Evolutionary conservation across 2,113 vertebrate genomes (phyloP).

Genomic region (Hassar affinis): DNA sequence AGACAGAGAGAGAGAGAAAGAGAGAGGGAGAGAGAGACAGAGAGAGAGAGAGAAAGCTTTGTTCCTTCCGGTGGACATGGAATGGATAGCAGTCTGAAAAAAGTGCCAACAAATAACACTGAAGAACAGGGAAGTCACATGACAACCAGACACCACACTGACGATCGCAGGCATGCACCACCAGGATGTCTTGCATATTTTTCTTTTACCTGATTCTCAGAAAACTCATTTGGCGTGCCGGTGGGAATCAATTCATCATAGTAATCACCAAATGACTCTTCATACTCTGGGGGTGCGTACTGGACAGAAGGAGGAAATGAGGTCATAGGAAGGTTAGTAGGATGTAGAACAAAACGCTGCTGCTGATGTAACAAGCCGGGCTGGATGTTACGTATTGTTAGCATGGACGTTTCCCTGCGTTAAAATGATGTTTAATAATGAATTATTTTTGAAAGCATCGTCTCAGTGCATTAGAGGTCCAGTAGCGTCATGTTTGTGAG

Average conservation of each 20-base stretch:
- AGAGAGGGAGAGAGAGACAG: constrained; percentile 42
- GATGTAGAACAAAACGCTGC: constrained; percentile 31
- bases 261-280: constrained; percentile 93
- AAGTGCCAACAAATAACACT: background rate
- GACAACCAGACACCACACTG: constrained; percentile 65
- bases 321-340: constrained; percentile 70
- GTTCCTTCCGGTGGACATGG: constrained; percentile 11
- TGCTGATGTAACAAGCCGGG: constrained; percentile 38
- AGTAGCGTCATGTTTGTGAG: background rate
- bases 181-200: constrained; percentile 46
- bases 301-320: constrained; percentile 79
- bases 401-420: constrained; percentile 4
- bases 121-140: constrained; percentile 31
- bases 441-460: constrained; percentile 20
- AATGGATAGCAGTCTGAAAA: constrained; percentile 14
- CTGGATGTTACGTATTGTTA: constrained; percentile 43
- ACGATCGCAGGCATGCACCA: constrained; percentile 55
- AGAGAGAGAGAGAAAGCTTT: background rate
- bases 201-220: constrained; percentile 88
- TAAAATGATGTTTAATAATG: no score
- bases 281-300: constrained; percentile 88
- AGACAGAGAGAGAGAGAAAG: constrained; percentile 24
- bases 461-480: background rate
- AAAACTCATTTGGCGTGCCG: constrained; percentile 79
- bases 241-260: constrained; percentile 84